Base-by-base conservation (phyloP, 2,888 invertebrate species). In the Sphaerophoria taeniata region DNA sequence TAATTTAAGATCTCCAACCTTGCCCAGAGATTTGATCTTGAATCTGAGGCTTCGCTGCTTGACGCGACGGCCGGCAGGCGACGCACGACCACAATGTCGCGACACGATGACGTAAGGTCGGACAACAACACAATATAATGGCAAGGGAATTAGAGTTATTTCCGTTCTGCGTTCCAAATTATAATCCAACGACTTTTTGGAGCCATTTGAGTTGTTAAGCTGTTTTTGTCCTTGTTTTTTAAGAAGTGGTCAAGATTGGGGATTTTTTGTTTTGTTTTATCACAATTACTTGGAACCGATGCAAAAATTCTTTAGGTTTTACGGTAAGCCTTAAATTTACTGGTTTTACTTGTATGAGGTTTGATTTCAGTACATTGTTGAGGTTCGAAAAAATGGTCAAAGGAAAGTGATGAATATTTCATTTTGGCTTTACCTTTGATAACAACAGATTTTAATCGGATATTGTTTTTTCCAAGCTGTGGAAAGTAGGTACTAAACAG, bases 171-270 rank as follows among this genome's bases (percentile, higher is more conserved):
- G 65, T 51, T 16, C 49, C 63, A 76, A 31, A 55, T 47, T 49
- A 80, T 74, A 49, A 56, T 43, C 34, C 51, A 49, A 71, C 83
- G 83, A 79, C 79, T 79, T 79, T 75, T 74, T 70, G 83, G 83
- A 79, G 83, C 79, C 83, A 39, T 79, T 79, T 58, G 43, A 43
- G 47, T 83, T 53, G 58, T 78, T 71, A 71, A 34, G 6, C 36
- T 65, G 11, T 24, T 55, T 2, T 58, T 61, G 36, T 67, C 12
- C 56, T 71, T 49, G 43, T 47, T 36, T 43, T 6, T 36, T 43
- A 39, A 4, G 43, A 43, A 43, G 11, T 43, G 43, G 6, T 43
- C 11, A 12, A 43, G 7, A 43, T 12, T 24, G 24, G 24, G 12
- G 4, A 6, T 9, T 43, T 43, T 43, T 9, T 43, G 1, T 9